Base-by-base conservation (phyloP, 2,888 invertebrate species). In the Lycocerus yunnanus region DNA sequence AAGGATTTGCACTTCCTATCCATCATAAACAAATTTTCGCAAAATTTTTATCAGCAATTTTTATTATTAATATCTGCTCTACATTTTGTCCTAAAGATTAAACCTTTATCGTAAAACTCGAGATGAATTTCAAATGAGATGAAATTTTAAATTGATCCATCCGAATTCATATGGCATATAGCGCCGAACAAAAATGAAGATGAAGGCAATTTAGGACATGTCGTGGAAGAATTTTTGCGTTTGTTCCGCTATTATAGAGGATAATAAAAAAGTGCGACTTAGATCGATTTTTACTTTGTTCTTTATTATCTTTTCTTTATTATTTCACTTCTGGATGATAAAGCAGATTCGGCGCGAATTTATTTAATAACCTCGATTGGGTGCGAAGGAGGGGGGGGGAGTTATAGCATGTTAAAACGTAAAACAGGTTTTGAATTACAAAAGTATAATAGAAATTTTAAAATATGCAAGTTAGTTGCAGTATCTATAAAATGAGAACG, bases 1-100 rank as follows among this genome's bases (percentile, higher is more conserved):
- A 69, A 74, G 77, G 74, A 74, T 71, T 73, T 58, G 43, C 13
- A 43, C 43, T 43, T 24, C 43, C 58, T n/a, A 60, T 69, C 71
- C 68, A 70, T 73, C 69, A 70, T 70, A 61, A 63, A 60, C 21
- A 63, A 67, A 73, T 72, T 43, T 43, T 43, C 43, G 43, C n/a
- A 13, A 43, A 43, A 43, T n/a, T 43, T 43, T 43, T 43, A 43
- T 43, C 43, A 43, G 43, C 43, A 43, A 43, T 43, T 43, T 43
- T 43, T 43, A 43, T 43, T 43, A 43, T 43, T 43, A 43, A 43
- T 43, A 43, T 43, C 43, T 43, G 43, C 43, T 43, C 43, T 43
- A 43, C 43, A 43, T 43, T 43, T 43, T 43, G 43, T 43, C 43
- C 43, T 8, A 43, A 43, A 63, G 63, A 68, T 68, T 63, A 67